Evolutionary conservation across 1,140 invertebrate genomes (phyloP).

Genomic region (Meloidogyne exigua): DNA sequence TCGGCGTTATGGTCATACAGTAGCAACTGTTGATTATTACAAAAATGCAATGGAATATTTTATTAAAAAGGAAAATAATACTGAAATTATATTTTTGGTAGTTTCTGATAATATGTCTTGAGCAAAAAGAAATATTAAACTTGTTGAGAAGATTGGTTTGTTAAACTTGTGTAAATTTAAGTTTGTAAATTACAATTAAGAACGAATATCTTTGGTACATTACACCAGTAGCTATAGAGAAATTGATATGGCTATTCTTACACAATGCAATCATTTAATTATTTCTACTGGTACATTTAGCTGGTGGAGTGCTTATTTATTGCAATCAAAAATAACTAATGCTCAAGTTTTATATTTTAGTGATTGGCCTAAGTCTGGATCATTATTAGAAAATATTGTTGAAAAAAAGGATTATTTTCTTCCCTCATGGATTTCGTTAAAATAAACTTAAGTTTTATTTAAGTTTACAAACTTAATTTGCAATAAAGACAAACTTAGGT

Average conservation of each 20-base stretch:
- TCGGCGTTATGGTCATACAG: conserved; percentile 37
- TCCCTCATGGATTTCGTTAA: conserved; percentile 29
- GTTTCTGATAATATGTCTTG: conserved; percentile 39
- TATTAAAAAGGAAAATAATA: neutral
- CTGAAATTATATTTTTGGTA: conserved; percentile 39
- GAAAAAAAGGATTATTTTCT: conserved; percentile 39
- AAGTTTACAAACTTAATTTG: too few species aligned
- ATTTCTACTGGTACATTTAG: conserved; percentile 61
- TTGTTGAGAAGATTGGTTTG: neutral
- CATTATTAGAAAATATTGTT: conserved; percentile 32
- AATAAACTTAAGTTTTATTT: neutral
- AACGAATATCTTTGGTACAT: neutral
- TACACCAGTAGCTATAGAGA: conserved; percentile 29
- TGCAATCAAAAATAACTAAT: conserved; percentile 28
- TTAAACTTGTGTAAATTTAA: too few species aligned
- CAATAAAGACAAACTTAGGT: too few species aligned
- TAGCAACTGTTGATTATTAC: conserved; percentile 41
- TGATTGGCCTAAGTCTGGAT: conserved; percentile 41
- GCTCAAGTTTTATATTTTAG: conserved; percentile 46
- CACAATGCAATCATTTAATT: conserved; percentile 56
- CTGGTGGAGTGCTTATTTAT: conserved; percentile 59
- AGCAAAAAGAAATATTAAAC: conserved; percentile 35
- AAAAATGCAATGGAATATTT: conserved; percentile 35
- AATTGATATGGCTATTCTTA: conserved; percentile 57
- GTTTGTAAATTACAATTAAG: neutral